A percentile compares a stretch with the other conserved stretches of the same genome.
Evolutionary conservation across 2,888 invertebrate genomes (phyloP).

Genomic region (Aelia acuminata): DNA sequence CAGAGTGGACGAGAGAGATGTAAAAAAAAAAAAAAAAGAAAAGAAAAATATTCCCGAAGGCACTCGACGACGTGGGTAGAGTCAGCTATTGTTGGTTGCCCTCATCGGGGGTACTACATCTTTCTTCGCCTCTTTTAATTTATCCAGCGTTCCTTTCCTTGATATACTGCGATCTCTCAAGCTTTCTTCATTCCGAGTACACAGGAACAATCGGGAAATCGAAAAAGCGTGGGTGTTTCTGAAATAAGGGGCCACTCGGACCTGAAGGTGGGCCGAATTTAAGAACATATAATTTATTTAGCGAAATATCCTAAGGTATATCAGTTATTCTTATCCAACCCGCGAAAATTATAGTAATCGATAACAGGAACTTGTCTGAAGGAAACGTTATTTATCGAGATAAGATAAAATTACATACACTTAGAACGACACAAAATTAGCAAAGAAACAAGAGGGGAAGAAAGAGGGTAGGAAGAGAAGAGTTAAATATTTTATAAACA

Average conservation of each 20-base stretch:
- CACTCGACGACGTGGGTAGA: slow-evolving; percentile 43
- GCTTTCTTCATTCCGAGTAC: neutral
- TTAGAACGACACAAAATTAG: slow-evolving; percentile 23
- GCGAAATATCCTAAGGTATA: neutral
- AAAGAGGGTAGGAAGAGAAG: neutral
- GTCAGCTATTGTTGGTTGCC: slow-evolving; percentile 31
- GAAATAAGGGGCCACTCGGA: neutral
- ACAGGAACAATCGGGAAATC: neutral
- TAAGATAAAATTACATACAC: slow-evolving; percentile 1
- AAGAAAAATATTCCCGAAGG: slow-evolving; percentile 13
- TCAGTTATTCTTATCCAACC: neutral
- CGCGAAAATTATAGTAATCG: neutral
- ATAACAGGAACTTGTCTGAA: neutral
- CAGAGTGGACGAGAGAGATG: slow-evolving; percentile 26
- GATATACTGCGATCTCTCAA: slow-evolving; percentile 6
- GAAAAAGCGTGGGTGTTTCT: neutral
- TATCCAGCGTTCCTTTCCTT: neutral
- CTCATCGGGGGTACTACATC: slow-evolving; percentile 15
- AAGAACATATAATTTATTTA: neutral
- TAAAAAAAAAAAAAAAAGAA: neutral
- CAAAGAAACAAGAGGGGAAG: neutral
- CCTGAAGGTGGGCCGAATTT: neutral
- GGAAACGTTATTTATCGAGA: neutral
- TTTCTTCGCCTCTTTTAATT: slow-evolving; percentile 45
- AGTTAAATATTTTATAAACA: slow-evolving; percentile 26